phyloP scores from a whole-genome alignment of 2,888 invertebrate genomes.

The Urechis unicinctus region DNA sequence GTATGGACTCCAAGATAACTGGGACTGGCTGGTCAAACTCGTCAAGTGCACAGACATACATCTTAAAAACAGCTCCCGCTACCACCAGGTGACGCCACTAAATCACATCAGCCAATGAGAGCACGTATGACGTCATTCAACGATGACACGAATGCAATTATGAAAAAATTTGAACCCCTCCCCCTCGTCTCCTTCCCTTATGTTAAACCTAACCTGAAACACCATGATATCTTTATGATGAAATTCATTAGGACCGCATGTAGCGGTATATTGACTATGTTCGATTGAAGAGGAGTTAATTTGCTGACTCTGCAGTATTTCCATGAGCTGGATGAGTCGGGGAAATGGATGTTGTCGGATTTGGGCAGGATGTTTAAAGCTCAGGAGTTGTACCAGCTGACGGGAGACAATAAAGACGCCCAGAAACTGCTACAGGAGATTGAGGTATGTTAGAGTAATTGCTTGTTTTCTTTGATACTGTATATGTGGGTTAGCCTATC shows the following conservation, averaged over 20 bases:
- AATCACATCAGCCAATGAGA: too few species aligned
- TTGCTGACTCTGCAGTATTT: too few species aligned
- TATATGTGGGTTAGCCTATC: too few species aligned
- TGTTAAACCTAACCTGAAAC: too few species aligned
- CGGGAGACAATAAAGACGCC: slow-evolving; percentile 14
- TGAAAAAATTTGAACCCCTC: too few species aligned
- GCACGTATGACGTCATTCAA: neutral
- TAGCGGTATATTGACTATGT: too few species aligned
- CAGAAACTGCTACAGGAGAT: slow-evolving; percentile 11
- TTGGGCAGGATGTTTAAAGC: slow-evolving; percentile 7
- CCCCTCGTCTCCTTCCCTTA: too few species aligned
- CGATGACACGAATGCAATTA: too few species aligned
- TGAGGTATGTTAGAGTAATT: slow-evolving; percentile 12
- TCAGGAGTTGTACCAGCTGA: slow-evolving; percentile 9
- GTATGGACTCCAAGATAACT: slow-evolving; percentile 20
- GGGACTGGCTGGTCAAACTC: slow-evolving; percentile 22
- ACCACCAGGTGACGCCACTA: slow-evolving; percentile 25
- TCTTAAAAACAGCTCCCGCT: slow-evolving; percentile 22
- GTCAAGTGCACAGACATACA: slow-evolving; percentile 21
- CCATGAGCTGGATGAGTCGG: slow-evolving; percentile 15
- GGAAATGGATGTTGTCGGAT: slow-evolving; percentile 9
- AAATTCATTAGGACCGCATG: too few species aligned
- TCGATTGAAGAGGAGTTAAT: too few species aligned
- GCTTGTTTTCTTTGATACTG: too few species aligned
- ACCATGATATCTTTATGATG: too few species aligned